These are phyloP conservation scores for Anneissia japonica DNA, from an alignment of 35 echinoderm and acorn worm species.

Conservation along the genomic window DNA sequence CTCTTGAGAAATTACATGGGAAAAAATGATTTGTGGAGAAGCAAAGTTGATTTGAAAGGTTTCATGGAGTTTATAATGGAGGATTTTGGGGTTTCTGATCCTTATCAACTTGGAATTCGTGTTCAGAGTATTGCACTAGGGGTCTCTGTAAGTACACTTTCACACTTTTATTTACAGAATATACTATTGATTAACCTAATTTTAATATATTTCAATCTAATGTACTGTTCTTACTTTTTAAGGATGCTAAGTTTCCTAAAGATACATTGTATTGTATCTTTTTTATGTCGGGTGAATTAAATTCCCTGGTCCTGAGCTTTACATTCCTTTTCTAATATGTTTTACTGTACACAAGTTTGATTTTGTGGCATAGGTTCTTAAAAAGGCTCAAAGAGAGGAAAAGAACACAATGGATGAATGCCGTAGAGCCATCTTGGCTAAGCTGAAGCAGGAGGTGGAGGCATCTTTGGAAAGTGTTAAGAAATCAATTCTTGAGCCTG, in stretches of 20 bases:
- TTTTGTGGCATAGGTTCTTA: conserved; percentile 35
- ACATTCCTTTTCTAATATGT: too few relatives aligned
- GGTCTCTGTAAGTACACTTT: conserved; percentile 45
- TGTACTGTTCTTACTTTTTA: too few relatives aligned
- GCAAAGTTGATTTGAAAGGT: conserved; percentile 16
- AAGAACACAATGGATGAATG: conserved; percentile 16
- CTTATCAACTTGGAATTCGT: conserved; percentile 38
- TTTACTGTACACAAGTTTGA: too few relatives aligned
- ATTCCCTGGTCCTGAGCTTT: too few relatives aligned
- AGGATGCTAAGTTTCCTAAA: too few relatives aligned
- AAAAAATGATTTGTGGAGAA: conserved; percentile 20
- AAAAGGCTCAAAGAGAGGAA: conserved; percentile 47
- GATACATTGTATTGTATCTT: too few relatives aligned
- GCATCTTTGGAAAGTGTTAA: background rate
- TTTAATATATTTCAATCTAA: too few relatives aligned
- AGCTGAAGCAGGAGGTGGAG: background rate
- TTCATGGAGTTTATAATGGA: conserved; percentile 40
- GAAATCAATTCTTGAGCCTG: background rate
- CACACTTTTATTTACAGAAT: too few relatives aligned
- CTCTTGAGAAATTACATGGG: background rate
- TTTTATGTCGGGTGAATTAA: too few relatives aligned
- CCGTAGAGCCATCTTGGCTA: background rate
- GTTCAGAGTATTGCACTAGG: conserved; percentile 48
- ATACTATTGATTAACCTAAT: too few relatives aligned
- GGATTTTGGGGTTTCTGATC: conserved; percentile 14